phyloP scores from a whole-genome alignment of 2,113 vertebrate species.

The Cyanoramphus novaezelandiae region DNA sequence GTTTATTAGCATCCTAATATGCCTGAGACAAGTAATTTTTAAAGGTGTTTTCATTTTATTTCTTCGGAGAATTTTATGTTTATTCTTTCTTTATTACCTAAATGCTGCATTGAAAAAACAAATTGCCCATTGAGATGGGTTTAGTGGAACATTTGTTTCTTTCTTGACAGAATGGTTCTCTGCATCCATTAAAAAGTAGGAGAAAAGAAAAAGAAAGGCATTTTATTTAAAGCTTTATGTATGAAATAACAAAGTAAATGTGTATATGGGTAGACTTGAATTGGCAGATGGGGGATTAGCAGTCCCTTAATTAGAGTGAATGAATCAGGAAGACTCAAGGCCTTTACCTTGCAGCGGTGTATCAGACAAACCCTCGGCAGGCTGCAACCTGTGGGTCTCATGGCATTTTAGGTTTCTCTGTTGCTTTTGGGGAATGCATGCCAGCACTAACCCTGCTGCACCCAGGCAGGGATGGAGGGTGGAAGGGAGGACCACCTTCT shows the following conservation, averaged over 20 bases:
- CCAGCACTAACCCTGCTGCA: not conserved
- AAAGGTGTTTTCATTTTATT: conserved; percentile 13
- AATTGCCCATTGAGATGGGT: conserved; percentile 25
- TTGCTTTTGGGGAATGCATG: not conserved
- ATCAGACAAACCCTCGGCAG: not conserved
- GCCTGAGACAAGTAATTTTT: not conserved
- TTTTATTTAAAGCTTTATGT: conserved; percentile 12
- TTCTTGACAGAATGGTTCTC: conserved; percentile 23
- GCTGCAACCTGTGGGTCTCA: not conserved
- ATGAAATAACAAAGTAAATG: not conserved
- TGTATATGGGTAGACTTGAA: not conserved
- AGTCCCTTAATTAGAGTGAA: not conserved
- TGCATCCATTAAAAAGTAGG: conserved; percentile 6
- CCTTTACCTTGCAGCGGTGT: not conserved
- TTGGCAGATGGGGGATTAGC: not conserved
- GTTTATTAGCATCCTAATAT: conserved; percentile 19
- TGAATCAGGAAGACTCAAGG: not conserved
- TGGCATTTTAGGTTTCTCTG: not conserved
- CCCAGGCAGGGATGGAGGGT: not conserved
- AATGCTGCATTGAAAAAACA: conserved; percentile 30
- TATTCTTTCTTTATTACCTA: conserved; percentile 47
- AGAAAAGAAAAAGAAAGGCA: not conserved
- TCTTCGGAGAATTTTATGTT: conserved; percentile 20
- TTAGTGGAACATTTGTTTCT: conserved; percentile 27
- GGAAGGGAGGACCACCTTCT: not conserved